phyloP scores from a whole-genome alignment of 1,140 invertebrate genomes.

The Homalodisca vitripennis region DNA sequence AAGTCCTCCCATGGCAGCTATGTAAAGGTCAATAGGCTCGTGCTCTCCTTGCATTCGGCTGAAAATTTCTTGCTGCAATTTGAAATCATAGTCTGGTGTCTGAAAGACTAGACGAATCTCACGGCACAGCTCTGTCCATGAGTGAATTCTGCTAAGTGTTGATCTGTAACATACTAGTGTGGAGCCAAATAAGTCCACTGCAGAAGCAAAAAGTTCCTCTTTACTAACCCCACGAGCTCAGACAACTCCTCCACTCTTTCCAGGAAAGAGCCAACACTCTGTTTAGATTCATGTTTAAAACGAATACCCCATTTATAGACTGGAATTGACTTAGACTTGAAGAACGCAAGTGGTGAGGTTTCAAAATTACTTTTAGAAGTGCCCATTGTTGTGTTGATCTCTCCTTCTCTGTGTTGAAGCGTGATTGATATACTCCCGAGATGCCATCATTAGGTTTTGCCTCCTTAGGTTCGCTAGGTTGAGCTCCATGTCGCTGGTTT shows the following conservation, averaged over 20 bases:
- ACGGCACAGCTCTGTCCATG: not conserved
- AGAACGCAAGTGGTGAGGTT: no score
- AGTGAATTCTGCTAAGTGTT: not conserved
- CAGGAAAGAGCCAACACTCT: not conserved
- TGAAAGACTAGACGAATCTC: not conserved
- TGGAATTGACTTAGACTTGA: not conserved
- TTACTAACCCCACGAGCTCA: not conserved
- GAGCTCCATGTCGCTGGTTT: no score
- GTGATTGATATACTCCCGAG: no score
- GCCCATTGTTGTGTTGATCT: no score
- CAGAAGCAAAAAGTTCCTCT: conserved; percentile 7
- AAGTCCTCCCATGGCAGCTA: no score
- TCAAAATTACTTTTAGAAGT: no score
- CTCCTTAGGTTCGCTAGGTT: no score
- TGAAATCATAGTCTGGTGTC: not conserved
- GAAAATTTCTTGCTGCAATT: not conserved
- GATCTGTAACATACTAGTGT: not conserved
- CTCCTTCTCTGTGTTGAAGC: no score
- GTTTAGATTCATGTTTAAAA: not conserved
- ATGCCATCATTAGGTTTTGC: not conserved
- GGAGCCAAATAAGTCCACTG: conserved; percentile 6
- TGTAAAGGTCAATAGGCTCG: no score
- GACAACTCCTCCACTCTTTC: not conserved
- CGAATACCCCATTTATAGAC: conserved; percentile 29
- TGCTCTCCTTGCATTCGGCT: no score